Evolutionary conservation across 2,888 invertebrate species (phyloP).

Genomic region (Hecatera dysodea): DNA sequence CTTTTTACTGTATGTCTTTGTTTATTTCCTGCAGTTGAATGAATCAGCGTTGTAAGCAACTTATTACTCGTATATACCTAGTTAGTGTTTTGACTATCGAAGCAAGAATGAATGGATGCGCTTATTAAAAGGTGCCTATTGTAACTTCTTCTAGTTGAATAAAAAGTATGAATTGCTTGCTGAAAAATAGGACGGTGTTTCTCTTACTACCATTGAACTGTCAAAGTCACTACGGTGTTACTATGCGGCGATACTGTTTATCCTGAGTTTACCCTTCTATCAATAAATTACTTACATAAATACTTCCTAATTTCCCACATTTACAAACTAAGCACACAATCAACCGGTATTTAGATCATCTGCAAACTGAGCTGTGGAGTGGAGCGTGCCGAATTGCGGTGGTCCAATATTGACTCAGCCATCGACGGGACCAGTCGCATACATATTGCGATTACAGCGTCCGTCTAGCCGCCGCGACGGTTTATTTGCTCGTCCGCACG

Average conservation of each 20-base stretch:
- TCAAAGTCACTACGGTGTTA: background rate
- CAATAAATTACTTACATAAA: slow-evolving; percentile 15
- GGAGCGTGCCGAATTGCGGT: slow-evolving; percentile 68
- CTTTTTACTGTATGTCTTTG: background rate
- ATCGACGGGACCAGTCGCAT: slow-evolving; percentile 71
- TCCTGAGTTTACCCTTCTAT: background rate
- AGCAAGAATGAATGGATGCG: background rate
- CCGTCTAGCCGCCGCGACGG: slow-evolving; percentile 73
- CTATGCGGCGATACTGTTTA: background rate
- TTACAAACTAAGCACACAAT: slow-evolving; percentile 52
- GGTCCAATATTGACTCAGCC: slow-evolving; percentile 78
- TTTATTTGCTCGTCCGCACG: slow-evolving; percentile 70
- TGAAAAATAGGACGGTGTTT: too few species aligned
- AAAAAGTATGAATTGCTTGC: background rate
- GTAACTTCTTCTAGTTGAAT: background rate
- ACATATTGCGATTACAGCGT: slow-evolving; percentile 69
- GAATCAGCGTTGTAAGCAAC: background rate
- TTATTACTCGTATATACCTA: too few species aligned
- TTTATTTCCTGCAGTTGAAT: background rate
- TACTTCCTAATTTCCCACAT: slow-evolving; percentile 43
- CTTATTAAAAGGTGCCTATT: background rate
- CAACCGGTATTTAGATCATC: slow-evolving; percentile 64
- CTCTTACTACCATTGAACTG: background rate
- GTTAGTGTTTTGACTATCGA: background rate
- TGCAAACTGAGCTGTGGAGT: slow-evolving; percentile 60